These are phyloP conservation scores for Thaleichthys pacificus DNA, from an alignment of 2,797 vertebrate species.

Conservation along the genomic window DNA sequence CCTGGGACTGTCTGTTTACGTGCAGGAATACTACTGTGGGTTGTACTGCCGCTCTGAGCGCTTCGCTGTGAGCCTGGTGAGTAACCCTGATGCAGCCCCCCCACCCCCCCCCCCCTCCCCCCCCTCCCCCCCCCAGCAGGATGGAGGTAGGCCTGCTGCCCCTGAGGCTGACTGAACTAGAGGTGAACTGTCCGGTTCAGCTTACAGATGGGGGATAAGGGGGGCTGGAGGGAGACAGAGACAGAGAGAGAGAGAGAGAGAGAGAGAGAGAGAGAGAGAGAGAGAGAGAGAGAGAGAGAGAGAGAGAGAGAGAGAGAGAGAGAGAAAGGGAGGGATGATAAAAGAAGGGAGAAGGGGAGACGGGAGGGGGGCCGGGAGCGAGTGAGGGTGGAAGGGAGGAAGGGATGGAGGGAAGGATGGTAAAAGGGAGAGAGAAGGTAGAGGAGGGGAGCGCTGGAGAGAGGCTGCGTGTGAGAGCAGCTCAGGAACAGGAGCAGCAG, in stretches of 20 bases:
- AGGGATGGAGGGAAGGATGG: no score
- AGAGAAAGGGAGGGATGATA: not conserved
- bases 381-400: not conserved
- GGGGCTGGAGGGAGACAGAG: not conserved
- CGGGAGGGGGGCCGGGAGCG: not conserved
- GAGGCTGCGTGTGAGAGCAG: not conserved
- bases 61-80: not conserved
- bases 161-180: not conserved
- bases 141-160: not conserved
- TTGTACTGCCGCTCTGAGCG: no score
- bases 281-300: not conserved
- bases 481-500: slow-evolving; percentile 27
- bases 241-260: no score
- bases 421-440: not conserved
- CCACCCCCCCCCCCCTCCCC: no score
- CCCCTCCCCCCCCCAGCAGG: not conserved
- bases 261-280: not conserved
- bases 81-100: slow-evolving; percentile 1
- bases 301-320: not conserved
- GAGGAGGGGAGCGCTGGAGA: not conserved
- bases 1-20: not conserved
- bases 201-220: slow-evolving; percentile 3
- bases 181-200: slow-evolving; percentile 25
- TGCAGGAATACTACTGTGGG: not conserved
- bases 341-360: no score